Evolutionary conservation across 2,888 invertebrate genomes (phyloP), one percentile per base, ranked within the genome.

Genomic region (Thelaira solivaga): DNA sequence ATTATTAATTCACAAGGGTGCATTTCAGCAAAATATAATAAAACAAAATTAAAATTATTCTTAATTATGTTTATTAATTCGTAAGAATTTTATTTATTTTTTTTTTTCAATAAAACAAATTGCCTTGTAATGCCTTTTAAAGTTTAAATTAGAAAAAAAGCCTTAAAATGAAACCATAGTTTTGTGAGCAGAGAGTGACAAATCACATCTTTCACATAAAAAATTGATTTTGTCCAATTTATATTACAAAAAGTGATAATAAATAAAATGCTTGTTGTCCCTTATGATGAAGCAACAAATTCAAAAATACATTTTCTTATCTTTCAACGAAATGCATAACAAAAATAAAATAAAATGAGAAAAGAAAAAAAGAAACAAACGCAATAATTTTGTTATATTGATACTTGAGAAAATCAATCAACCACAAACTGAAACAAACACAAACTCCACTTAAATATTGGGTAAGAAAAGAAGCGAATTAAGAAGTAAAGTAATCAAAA

Each of bases 381-480:
- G 36, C 45, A 62, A 53, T 67, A 41, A 68, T 77, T 72, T 65
- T 64, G 71, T 74, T 74, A n/a, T n/a, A 65, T 71, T 61, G 69
- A 74, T 71, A 61, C 22, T 43, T 65, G 24, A 74, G 43, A 61
- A 78, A 74, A 78, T 78, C 78, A 71, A 74, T 78, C 69, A 78
- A 67, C 16, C 51, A 36, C 39, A 51, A 41, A 31, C n/a, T 6
- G 8, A 8, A 47, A 68, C 13, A 13, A 53, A 59, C 31, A 62
- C n/a, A 47, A 1, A 39, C 18, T 49, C 13, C 62, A 43, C 13
- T 34, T 34, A 41, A 65, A 11, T 64, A 49, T 64, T 73, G 49
- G 64, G 11, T 47, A 13, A 1, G 64, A 6, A 47, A n/a, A 49
- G 31, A 62, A 55, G 49, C 47, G 5, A 4, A 6, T 13, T 5